Evolutionary conservation across 2,888 invertebrate genomes (phyloP), one percentile per base, ranked within the genome.

Genomic region (Oscheius sp.): DNA sequence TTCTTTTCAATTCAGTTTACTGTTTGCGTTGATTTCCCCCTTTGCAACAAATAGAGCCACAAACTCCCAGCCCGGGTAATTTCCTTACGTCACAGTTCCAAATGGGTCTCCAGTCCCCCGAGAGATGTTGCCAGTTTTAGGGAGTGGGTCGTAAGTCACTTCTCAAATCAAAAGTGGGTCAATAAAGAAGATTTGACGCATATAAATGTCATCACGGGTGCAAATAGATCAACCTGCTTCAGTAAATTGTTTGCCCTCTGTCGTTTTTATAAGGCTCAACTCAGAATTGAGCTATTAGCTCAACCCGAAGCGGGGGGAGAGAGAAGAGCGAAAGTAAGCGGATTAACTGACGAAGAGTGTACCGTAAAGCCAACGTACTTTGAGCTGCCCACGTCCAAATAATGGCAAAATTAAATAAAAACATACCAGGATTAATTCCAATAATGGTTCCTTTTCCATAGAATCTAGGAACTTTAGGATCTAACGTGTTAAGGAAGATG

Each of bases 401-500:
- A 50, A 50, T 26, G 24, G 30, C 14, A 41, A 4, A 41, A 17
- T 41, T 41, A 12, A 47, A 47, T 6, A 51, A n/a, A 22, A 20
- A 80, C 86, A 87, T 88, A 94, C 94, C 96, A 88, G 97, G 97
- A 89, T 96, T 96, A 86, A 90, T 91, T 77, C 95, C 95, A 86
- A 95, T 95, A 85, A 95, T 88, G 50, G 94, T 94, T 72, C 91
- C 89, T 22, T 92, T 92, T 87, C 92, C 89, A 88, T 92, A 92
- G 93, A 94, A 95, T 87, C 94, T 94, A 20, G 95, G 95, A 87
- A 90, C 90, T 86, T 91, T 91, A 79, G 89, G 87, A 86, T 94
- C 92, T 88, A 95, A 89, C 62, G 95, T 95, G 89, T 93, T 93
- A 88, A 93, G 93, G 90, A 98, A 97, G 86, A 95, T 92, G 81